Evolutionary conservation across 2,888 invertebrate species (phyloP), one percentile per base, ranked within the genome.

Genomic region (Ferrisia virgata): DNA sequence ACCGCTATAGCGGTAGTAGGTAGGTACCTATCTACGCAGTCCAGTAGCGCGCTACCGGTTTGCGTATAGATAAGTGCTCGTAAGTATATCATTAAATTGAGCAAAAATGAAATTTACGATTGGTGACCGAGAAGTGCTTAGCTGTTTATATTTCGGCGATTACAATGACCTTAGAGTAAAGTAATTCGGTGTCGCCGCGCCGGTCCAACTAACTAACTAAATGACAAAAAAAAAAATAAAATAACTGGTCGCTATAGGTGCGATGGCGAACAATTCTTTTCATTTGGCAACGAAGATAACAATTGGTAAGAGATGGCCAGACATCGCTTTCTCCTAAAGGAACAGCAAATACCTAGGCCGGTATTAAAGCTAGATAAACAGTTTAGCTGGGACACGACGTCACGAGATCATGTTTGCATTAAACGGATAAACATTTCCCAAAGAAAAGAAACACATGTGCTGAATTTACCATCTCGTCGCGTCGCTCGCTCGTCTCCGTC

Each of bases 351-450:
- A 31, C 72, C n/a, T n/a, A n/a, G n/a, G 72, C 33, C 36, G 72
- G 72, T 36, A 36, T 76, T 76, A 76, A 76, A 76, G 72, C 72
- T 76, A 76, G 72, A 76, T 76, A 76, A 76, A 76, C 72, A 36
- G 72, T 76, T 76, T 36, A 33, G 72, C 18, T 76, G 72, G 72
- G 72, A 76, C 72, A 76, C 72, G 72, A 76, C 72, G 72, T 76
- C 72, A 76, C 72, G 72, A 76, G 72, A 76, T 76, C 72, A 76
- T 76, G 72, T 76, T 76, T 76, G 72, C 36, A 76, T 76, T 76
- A 76, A 76, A 76, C 72, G 72, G 72, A 76, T 76, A 76, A 76
- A 76, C 72, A 76, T 76, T 76, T 76, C 72, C 72, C 72, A 76
- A 76, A 76, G 72, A 69, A 69, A 33, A 69, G 69, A 76, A 76